phyloP scores from a whole-genome alignment of 2,888 invertebrate species.

The Bombylius major region DNA sequence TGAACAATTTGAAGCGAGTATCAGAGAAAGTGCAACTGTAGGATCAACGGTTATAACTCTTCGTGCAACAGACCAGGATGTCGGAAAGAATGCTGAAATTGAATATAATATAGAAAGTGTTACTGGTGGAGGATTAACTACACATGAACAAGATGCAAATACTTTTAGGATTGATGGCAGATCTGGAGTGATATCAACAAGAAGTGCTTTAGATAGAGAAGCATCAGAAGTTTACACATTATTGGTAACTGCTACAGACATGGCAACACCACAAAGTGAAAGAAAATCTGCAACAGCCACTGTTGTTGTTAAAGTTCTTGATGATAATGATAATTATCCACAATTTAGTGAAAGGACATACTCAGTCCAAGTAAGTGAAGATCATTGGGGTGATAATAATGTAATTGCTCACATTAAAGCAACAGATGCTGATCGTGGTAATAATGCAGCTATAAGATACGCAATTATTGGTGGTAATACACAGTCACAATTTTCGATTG shows the following conservation, averaged over 20 bases:
- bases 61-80: constrained; percentile 84
- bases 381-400: constrained; percentile 73
- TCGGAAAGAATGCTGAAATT: constrained; percentile 78
- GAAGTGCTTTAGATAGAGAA: constrained; percentile 75
- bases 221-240: constrained; percentile 72
- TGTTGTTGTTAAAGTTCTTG: constrained; percentile 66
- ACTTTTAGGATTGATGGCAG: constrained; percentile 77
- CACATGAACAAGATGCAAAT: constrained; percentile 54
- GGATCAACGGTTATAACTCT: constrained; percentile 81
- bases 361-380: constrained; percentile 76
- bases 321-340: constrained; percentile 89
- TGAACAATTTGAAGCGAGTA: constrained; percentile 75
- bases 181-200: constrained; percentile 75
- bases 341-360: constrained; percentile 85
- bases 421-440: constrained; percentile 82
- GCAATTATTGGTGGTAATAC: constrained; percentile 93
- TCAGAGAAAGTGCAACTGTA: constrained; percentile 77
- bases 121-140: constrained; percentile 46
- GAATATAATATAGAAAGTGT: constrained; percentile 67
- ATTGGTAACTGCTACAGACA: constrained; percentile 73
- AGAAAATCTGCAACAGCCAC: constrained; percentile 71
- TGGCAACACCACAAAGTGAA: constrained; percentile 65
- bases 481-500: constrained; percentile 87
- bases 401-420: constrained; percentile 74
- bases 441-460: constrained; percentile 86